phyloP scores from a whole-genome alignment of 1,140 invertebrate genomes.

The Camponotus vicinus region DNA sequence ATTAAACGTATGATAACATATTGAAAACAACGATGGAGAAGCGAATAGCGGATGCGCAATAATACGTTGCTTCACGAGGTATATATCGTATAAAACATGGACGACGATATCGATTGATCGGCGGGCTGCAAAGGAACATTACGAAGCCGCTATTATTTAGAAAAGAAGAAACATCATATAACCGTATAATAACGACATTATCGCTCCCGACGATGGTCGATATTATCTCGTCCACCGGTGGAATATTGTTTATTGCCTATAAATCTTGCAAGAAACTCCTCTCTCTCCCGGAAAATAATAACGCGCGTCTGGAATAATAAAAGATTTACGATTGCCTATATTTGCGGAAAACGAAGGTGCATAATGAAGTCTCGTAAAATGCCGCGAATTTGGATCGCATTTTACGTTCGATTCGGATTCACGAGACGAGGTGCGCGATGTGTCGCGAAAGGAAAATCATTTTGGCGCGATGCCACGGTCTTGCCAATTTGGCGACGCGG shows the following conservation, averaged over 20 bases:
- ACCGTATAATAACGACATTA: constrained; percentile 38
- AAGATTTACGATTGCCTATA: constrained; percentile 6
- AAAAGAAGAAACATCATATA: not conserved
- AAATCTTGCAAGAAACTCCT: constrained; percentile 26
- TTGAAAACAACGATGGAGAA: not conserved
- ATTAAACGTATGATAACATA: constrained; percentile 18
- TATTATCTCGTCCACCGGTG: constrained; percentile 5
- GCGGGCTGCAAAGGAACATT: constrained; percentile 10
- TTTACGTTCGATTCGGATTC: not conserved
- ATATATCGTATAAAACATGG: not conserved
- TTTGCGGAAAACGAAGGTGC: constrained; percentile 1
- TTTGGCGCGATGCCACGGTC: constrained; percentile 28
- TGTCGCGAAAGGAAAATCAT: constrained; percentile 26
- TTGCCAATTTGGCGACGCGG: constrained; percentile 29
- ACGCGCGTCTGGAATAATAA: constrained; percentile 45
- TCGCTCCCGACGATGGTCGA: not conserved
- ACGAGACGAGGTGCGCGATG: constrained; percentile 2
- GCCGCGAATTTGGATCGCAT: not conserved
- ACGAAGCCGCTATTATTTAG: not conserved
- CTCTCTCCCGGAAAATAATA: constrained; percentile 35
- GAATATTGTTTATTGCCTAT: constrained; percentile 46
- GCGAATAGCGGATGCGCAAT: not conserved
- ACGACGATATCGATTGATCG: constrained; percentile 18
- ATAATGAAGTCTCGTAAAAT: constrained; percentile 8
- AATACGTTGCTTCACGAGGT: not conserved